Base-by-base conservation (phyloP, 2,797 vertebrate genomes). In the Etheostoma nigrum region DNA sequence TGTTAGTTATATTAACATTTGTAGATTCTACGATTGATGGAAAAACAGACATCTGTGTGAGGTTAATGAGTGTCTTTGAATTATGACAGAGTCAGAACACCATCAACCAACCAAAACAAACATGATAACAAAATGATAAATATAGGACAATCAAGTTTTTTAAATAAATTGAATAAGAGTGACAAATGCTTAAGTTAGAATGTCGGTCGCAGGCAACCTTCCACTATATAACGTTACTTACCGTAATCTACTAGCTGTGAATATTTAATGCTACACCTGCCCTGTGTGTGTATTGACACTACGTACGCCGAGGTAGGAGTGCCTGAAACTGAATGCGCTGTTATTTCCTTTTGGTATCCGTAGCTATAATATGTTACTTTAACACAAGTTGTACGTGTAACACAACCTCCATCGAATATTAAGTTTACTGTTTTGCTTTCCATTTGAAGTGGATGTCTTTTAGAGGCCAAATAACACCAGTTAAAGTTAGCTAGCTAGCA, bases 311-410 rank as follows among this genome's bases (percentile, higher is more conserved):
- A 52, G 2, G 21, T n/a, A 74, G 16, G 30, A 36, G 21, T 47
- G 36, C 2, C 48, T 51, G 0, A 36, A 52, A 10, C 6, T 19
- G 2, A 68, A 57, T 23, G 1, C 5, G 51, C 7, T 44, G 33
- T 67, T 85, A 81, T 74, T 88, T 88, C 79, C 71, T n/a, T 78
- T 27, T 69, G 1, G 2, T 13, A n/a, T 11, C 21, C 3, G 4
- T 12, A 25, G 4, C 44, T 30, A 8, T 27, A 51, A 25, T 33
- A 4, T 16, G 2, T 2, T 42, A 14, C 6, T 51, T 7, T 0
- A 59, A 10, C 47, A 64, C 12, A 44, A 2, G 12, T 15, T 10
- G 14, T 11, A 55, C 2, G 0, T 51, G 1, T 23, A n/a, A 27
- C 9, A 12, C 8, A 60, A 36, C 27, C 5, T 49, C 13, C n/a